Base-by-base conservation (phyloP, 2,113 vertebrate species). In the Epinephelus lanceolatus region DNA sequence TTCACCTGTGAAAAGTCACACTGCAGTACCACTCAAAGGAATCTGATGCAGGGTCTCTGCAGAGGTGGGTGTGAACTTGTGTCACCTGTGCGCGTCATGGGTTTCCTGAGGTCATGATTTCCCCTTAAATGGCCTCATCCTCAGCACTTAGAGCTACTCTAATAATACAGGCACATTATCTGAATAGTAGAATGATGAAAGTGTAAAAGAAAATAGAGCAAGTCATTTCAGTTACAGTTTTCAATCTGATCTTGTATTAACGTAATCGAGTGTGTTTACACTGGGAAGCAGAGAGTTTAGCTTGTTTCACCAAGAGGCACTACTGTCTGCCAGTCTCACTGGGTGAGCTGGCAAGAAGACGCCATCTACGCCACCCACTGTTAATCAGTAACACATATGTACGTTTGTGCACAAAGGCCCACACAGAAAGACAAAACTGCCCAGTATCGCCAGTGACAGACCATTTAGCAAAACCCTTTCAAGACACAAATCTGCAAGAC, bases 261-360 rank as follows among this genome's bases (percentile, higher is more conserved):
- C 77, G 81, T 89, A 77, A 91, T 75, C 8, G 27, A 87, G 53
- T 90, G 86, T 93, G 86, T 93, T 94, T 90, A 84, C 76, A 81
- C 49, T 83, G 74, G 55, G 71, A 81, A 78, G 42, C 71, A 40
- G 67, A 60, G 80, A 86, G 84, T 88, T 85, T 82, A 84, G 68
- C 82, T 77, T 63, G 60, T 82, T 87, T 88, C 57, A 88, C 73
- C 21, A 57, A 72, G 79, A 86, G 72, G 67, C 80, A 80, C 69
- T 25, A n/a, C 53, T 49, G 83, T 81, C 83, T 90, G 88, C 88
- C 87, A 91, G 80, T 60, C 71, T 88, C 81, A 67, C 52, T 75
- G 75, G 55, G 72, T 40, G 79, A 83, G 78, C 78, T 90, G 86
- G 86, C 89, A 89, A 76, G 62, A 21, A 78, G 61, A 72, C 37